Conservation (phyloP, 1,140 invertebrate genomes). For the Coptotermes formosanus region DNA sequence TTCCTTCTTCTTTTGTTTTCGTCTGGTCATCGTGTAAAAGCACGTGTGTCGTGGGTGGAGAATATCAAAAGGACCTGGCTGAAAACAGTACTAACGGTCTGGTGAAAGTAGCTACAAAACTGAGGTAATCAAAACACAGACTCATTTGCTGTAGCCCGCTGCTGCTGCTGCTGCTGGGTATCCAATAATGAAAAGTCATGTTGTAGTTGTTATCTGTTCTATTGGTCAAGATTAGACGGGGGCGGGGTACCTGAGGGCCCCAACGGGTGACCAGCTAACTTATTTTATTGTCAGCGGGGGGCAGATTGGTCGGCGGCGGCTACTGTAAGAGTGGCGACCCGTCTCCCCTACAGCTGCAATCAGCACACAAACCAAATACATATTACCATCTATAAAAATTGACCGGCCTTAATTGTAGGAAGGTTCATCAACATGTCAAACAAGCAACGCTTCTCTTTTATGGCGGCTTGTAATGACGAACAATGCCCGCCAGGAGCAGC, state of each 20-base stretch:
- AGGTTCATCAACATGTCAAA: not conserved
- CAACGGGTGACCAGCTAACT: constrained; percentile 17
- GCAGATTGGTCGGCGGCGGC: constrained; percentile 17
- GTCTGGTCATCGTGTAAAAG: no score
- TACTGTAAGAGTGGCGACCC: not conserved
- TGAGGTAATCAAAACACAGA: not conserved
- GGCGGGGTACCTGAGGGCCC: not conserved
- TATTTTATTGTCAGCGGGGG: constrained; percentile 25
- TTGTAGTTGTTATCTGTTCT: not conserved
- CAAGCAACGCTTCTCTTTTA: no score
- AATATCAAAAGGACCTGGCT: no score
- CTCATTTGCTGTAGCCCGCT: not conserved
- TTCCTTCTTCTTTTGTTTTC: no score
- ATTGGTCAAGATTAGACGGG: not conserved
- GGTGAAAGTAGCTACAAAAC: no score
- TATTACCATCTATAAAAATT: constrained; percentile 10
- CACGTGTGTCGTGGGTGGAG: no score
- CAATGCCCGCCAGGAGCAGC: not conserved
- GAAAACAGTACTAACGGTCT: no score
- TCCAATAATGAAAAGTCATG: constrained; percentile 23
- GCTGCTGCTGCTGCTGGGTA: not conserved
- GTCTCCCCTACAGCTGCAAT: not conserved
- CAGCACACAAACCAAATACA: constrained; percentile 3
- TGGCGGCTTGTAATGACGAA: no score
- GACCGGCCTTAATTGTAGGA: not conserved